Conservation (phyloP, 1,140 invertebrate genomes). For the Maniola jurtina region DNA sequence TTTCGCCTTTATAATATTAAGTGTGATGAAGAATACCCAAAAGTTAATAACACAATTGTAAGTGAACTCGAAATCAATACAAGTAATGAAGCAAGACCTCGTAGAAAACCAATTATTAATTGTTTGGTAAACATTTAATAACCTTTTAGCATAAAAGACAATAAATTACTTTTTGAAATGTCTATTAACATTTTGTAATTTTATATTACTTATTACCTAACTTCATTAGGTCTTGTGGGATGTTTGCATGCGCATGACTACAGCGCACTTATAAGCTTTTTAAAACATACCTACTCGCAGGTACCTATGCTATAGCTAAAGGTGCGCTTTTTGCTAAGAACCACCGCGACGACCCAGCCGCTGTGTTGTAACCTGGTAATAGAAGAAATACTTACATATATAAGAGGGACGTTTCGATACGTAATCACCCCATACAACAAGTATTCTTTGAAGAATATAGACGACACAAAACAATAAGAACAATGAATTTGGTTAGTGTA, state of each 20-base stretch:
- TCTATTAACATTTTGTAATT: constrained; percentile 61
- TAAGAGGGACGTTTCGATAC: constrained; percentile 62
- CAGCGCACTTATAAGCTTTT: constrained; percentile 17
- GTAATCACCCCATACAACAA: constrained; percentile 64
- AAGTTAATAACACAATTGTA: constrained; percentile 10
- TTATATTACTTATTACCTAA: constrained; percentile 55
- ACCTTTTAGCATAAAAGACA: constrained; percentile 11
- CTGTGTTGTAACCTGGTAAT: constrained; percentile 65
- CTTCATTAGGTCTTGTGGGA: constrained; percentile 50
- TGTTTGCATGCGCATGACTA: constrained; percentile 44
- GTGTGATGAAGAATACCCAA: background rate
- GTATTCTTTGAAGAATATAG: constrained; percentile 51
- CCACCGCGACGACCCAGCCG: constrained; percentile 36
- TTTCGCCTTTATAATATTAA: no score
- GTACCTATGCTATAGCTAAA: background rate
- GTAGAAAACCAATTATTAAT: constrained; percentile 3
- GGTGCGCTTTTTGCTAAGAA: constrained; percentile 36
- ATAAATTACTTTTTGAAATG: constrained; percentile 48
- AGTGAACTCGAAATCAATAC: background rate
- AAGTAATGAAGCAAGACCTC: background rate
- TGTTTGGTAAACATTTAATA: constrained; percentile 8
- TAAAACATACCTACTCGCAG: constrained; percentile 19
- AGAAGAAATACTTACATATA: constrained; percentile 72
- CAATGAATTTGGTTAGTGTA: constrained; percentile 70
- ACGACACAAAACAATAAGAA: constrained; percentile 42